Evolutionary conservation across 64 coral and sea anemone species (phyloP).

Genomic region (Actinia equina): DNA sequence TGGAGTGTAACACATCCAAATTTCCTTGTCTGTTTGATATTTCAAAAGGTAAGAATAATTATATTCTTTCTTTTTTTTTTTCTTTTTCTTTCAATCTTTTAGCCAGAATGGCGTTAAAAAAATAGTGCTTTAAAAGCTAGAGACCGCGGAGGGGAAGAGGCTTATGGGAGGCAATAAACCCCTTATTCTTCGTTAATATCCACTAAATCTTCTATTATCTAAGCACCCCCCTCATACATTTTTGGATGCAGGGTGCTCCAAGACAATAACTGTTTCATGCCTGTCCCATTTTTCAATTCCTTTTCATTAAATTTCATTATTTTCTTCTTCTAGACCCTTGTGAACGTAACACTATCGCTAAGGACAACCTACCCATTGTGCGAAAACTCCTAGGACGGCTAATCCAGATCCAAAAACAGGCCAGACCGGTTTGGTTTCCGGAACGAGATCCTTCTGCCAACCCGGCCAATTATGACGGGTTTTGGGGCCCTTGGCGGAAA

Average conservation of each 20-base stretch:
- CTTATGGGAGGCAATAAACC: too few species aligned
- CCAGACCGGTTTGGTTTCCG: slow-evolving; percentile 67
- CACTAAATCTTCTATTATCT: too few species aligned
- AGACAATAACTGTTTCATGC: too few species aligned
- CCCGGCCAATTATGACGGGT: slow-evolving; percentile 40
- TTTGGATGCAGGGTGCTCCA: too few species aligned
- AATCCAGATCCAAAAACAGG: slow-evolving; percentile 54
- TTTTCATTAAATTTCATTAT: neutral
- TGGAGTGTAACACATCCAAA: slow-evolving; percentile 54
- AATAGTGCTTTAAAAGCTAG: too few species aligned
- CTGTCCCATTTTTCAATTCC: too few species aligned
- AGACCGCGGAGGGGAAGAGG: too few species aligned
- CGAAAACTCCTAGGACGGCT: slow-evolving; percentile 28
- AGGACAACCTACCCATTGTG: slow-evolving; percentile 37
- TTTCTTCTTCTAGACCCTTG: slow-evolving; percentile 76
- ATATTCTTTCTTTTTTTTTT: neutral
- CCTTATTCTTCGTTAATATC: too few species aligned
- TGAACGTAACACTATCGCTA: slow-evolving; percentile 81
- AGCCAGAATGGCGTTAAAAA: too few species aligned
- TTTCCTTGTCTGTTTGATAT: slow-evolving; percentile 93
- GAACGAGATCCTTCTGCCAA: slow-evolving; percentile 56
- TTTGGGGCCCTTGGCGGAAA: slow-evolving; percentile 74
- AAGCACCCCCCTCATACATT: too few species aligned
- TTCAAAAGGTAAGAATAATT: slow-evolving; percentile 45
- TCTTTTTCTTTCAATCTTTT: neutral